Percentiles rank a stretch among this genome's conserved stretches.
Evolutionary conservation across 2,797 vertebrate species (phyloP).

Genomic region (Phataginus tetradactyla): DNA sequence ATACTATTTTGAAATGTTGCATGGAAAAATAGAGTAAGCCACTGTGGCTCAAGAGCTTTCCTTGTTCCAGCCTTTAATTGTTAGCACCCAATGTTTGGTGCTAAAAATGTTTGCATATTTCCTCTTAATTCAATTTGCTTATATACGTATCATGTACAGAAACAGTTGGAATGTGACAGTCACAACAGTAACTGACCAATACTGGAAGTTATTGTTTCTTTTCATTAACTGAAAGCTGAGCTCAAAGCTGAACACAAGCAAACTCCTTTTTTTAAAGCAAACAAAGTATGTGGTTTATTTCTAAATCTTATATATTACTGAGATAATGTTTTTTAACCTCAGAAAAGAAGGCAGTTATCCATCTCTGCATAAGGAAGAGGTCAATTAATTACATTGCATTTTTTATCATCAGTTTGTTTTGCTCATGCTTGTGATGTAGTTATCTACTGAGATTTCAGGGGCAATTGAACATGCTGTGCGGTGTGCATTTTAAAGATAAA

Average conservation of each 20-base stretch:
- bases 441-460: conserved; percentile 28
- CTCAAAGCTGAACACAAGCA: not conserved
- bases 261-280: not conserved
- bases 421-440: conserved; percentile 27
- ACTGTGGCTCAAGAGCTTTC: not conserved
- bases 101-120: not conserved
- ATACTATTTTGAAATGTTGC: not conserved
- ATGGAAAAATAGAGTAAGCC: not conserved
- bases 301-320: conserved; percentile 44
- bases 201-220: not conserved
- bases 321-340: conserved; percentile 51
- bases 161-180: not conserved
- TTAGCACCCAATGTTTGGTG: not conserved
- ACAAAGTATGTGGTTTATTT: not conserved
- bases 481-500: conserved; percentile 65
- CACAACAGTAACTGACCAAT: not conserved
- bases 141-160: not conserved
- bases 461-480: not conserved
- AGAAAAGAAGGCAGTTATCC: not conserved
- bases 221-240: not conserved
- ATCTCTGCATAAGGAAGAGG: conserved; percentile 2
- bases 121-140: not conserved
- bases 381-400: conserved; percentile 49
- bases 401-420: conserved; percentile 49
- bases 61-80: not conserved